Evolutionary conservation across 2,888 invertebrate species (phyloP), one percentile per base, ranked within the genome.

Genomic region (Nudaria mundana): DNA sequence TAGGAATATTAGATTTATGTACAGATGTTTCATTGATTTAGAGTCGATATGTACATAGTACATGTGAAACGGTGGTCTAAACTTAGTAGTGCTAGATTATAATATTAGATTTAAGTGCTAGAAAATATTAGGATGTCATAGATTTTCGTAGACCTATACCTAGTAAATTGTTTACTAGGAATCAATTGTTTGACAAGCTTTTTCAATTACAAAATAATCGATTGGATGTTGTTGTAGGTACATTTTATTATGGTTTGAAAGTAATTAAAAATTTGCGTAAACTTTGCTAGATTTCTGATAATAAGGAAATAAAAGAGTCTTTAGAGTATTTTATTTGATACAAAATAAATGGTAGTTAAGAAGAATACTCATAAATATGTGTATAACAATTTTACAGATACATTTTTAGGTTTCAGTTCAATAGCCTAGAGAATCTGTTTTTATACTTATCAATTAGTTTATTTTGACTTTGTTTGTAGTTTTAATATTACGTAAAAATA

Each of bases 1-100:
- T 88, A 88, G 85, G 85, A 84, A 66, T 65, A 48, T 70, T 83
- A 81, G 78, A 68, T 67, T 72, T 69, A 72, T 68, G 66, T 70
- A 64, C 54, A 47, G 42, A 61, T 67, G 63, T 58, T 60, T 64
- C 44, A 56, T 65, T 71, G 58, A 57, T 64, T 63, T 77, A 77
- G 74, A 71, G 43, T 58, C 56, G 59, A 63, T 75, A 59, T 71
- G 55, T 58, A 61, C 38, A 57, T 16, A 14, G 22, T 55, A 57
- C 40, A 20, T 39, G 43, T 52, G 44, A 37, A 44, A 56, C 54
- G 48, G 42, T 46, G 53, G 40, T 58, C 61, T 32, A 39, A 55
- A 50, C 59, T 50, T 40, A 48, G 79, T 76, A 78, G 79, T 65
- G 73, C 76, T 81, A 79, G 80, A 65, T 15, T 37, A 56, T 48